A percentile compares a stretch with the other conserved stretches of the same genome.
These are phyloP conservation scores for Acromyrmex charruanus DNA, from an alignment of 1,140 invertebrate genomes.

Conservation along the genomic window DNA sequence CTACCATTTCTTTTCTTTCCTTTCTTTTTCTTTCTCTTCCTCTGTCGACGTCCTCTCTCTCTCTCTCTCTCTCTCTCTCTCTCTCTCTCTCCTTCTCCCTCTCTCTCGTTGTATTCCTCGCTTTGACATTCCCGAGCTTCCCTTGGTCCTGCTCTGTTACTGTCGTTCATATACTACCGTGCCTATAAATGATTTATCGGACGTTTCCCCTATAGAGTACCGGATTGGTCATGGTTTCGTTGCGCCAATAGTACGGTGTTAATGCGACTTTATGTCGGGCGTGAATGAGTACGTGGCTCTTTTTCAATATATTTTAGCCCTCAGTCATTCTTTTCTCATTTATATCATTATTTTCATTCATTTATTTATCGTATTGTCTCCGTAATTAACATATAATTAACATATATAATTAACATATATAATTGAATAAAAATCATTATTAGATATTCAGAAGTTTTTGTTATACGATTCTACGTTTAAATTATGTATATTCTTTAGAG, in stretches of 20 bases:
- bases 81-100: background rate
- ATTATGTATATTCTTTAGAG: background rate
- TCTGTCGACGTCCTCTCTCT: background rate
- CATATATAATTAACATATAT: too few relatives aligned
- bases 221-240: constrained; percentile 42
- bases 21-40: background rate
- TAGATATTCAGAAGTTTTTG: background rate
- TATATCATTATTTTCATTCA: background rate
- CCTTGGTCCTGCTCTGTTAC: constrained; percentile 29
- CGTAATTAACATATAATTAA: background rate
- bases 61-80: background rate
- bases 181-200: constrained; percentile 66
- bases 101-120: background rate
- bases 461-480: background rate
- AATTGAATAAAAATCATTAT: background rate
- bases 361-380: background rate
- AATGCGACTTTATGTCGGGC: constrained; percentile 71
- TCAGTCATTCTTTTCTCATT: constrained; percentile 25
- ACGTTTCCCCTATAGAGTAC: constrained; percentile 46
- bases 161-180: constrained; percentile 42
- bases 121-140: constrained; percentile 1
- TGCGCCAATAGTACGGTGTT: constrained; percentile 70
- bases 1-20: background rate
- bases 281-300: constrained; percentile 49
- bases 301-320: constrained; percentile 54